Conservation (phyloP, 2,113 vertebrate species). For the Hippopotamus amphibius region DNA sequence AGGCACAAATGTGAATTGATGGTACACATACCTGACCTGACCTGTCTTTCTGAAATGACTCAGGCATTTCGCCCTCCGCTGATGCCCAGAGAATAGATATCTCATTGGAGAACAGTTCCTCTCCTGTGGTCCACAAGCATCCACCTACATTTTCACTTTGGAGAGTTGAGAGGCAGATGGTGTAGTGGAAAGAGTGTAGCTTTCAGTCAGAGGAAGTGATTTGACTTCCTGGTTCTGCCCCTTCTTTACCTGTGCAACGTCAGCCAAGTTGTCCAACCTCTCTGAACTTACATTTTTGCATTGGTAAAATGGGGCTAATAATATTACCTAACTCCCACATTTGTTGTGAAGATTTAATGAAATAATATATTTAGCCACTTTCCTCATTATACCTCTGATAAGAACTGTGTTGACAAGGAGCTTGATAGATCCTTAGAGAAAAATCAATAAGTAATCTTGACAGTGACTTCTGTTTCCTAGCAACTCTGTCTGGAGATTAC, state of each 20-base stretch:
- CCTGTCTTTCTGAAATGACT: slow-evolving; percentile 26
- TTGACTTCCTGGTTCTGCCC: not conserved
- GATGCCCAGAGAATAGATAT: not conserved
- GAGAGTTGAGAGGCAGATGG: not conserved
- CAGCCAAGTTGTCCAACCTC: not conserved
- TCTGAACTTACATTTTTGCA: not conserved
- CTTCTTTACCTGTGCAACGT: not conserved
- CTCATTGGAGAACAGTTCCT: not conserved
- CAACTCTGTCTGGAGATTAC: not conserved
- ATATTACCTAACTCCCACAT: not conserved
- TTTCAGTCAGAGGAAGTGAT: not conserved
- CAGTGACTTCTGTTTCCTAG: slow-evolving; percentile 47
- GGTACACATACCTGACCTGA: not conserved
- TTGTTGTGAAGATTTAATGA: slow-evolving; percentile 11
- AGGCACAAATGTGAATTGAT: not conserved
- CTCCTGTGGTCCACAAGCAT: not conserved
- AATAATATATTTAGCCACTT: not conserved
- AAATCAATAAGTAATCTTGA: not conserved
- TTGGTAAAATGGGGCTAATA: not conserved
- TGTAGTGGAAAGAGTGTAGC: not conserved
- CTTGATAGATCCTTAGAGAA: not conserved
- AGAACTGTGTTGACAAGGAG: not conserved
- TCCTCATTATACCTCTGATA: not conserved
- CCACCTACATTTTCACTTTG: not conserved
- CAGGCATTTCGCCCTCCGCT: not conserved